Base-by-base conservation (phyloP, 2,797 vertebrate genomes). In the Pteronotus mesoamericanus region DNA sequence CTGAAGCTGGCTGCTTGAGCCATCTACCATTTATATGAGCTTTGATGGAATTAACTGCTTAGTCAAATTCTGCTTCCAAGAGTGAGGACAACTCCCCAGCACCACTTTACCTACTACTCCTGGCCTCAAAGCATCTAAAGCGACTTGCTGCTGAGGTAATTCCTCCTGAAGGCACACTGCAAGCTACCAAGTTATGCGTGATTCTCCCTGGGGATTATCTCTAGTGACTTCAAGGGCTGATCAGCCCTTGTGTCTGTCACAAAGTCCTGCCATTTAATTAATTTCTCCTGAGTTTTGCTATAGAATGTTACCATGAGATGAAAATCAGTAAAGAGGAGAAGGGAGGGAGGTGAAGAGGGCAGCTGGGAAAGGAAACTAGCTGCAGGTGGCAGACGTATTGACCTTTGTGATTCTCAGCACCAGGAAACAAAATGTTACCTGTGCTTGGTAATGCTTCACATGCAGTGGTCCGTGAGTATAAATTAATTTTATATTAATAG, bases 401-500 rank as follows among this genome's bases (percentile, higher is more conserved):
- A 79, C 46, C 53, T 95, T 91, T 88, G 93, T 95, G 96, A 88
- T 86, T 95, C 48, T 93, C 88, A 82, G 82, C 80, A 79, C 80
- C 89, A 86, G 90, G 83, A 66, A 69, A 89, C 44, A 44, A 97
- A 97, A 92, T 66, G 89, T 77, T 69, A 83, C 86, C 95, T n/a
- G 0, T 79, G 55, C 94, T 94, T 93, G 26, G 72, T 93, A 96
- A 88, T 86, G 85, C 82, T 97, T 97, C 77, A 66, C 82, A 55
- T 42, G 18, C 94, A 95, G 91, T 86, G 89, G 48, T 87, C 93
- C 53, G 8, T 86, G 92, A 95, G 96, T n/a, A 44, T 96, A 89
- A 97, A 98, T 97, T 97, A 97, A 97, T 97, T 90, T 97, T 19
- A 44, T 94, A 51, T 75, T 97, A 94, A 94, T 96, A 69, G 39